These are phyloP conservation scores for Orchestia grillus DNA, from an alignment of 1,140 invertebrate genomes.

Conservation along the genomic window DNA sequence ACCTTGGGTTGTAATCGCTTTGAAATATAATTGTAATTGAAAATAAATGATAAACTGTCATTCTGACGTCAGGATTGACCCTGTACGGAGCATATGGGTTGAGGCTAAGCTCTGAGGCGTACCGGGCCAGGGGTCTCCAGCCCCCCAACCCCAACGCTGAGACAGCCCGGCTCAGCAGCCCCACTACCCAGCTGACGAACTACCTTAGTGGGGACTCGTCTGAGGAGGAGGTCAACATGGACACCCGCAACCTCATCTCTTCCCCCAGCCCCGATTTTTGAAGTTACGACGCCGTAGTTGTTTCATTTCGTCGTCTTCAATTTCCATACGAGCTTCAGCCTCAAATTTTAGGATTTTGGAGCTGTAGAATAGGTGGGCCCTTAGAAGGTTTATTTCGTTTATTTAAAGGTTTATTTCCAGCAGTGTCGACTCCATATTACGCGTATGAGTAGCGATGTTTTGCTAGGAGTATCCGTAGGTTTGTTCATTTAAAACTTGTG, in stretches of 20 bases:
- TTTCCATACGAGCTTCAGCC: background rate
- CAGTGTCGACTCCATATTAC: background rate
- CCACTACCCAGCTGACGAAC: background rate
- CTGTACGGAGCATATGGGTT: background rate
- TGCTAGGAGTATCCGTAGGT: background rate
- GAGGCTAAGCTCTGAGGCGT: background rate
- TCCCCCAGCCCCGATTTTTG: background rate
- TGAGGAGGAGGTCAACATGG: background rate
- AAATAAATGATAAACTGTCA: background rate
- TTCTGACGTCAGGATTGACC: background rate
- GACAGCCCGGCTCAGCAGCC: background rate
- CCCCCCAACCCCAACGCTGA: conserved; percentile 2
- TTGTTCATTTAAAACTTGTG: background rate
- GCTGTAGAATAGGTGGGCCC: background rate
- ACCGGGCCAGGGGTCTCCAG: background rate
- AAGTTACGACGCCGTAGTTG: background rate
- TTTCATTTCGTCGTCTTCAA: background rate
- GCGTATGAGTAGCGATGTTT: background rate
- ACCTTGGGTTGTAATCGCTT: background rate
- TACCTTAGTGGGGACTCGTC: background rate
- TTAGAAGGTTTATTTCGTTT: background rate
- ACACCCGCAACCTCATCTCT: background rate
- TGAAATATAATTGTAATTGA: background rate
- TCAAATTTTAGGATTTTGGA: background rate
- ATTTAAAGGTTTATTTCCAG: background rate